Evolutionary conservation across 2,113 vertebrate species (phyloP), one percentile per base, ranked within the genome.

Genomic region (Conger conger): DNA sequence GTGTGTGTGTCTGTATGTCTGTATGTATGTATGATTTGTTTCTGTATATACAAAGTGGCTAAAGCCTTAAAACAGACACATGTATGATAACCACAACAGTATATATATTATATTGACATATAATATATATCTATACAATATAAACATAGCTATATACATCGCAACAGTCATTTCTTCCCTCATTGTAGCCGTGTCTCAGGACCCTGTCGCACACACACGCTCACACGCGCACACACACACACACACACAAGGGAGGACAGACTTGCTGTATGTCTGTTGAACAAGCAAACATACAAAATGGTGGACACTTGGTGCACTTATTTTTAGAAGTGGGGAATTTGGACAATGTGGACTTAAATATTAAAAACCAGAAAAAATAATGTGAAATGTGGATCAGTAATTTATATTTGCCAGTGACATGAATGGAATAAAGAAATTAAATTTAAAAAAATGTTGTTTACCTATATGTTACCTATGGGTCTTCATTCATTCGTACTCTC

Each of bases 341-440:
- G 83, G 89, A 90, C 85, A 88, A 93, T 89, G 84, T 85, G 83
- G 89, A 91, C 88, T 89, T 91, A 91, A 91, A 86, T 82, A 89
- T 88, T 40, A 79, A 38, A 91, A 92, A 91, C 88, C 86, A 91
- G 83, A 82, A 84, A 87, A 80, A 33, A 83, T 81, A 88, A 88
- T 90, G 79, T 88, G 53, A 84, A 88, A 88, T 85, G 88, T 92
- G 85, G 84, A 90, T 85, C 88, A 88, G 90, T 91, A 91, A 87
- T 95, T 95, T 94, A 89, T 95, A 91, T 93, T 93, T 93, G 89
- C 89, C 92, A 93, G 92, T 94, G 90, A 94, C 91, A 89, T 91
- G 90, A 45, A 84, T 85, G 83, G 83, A 89, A 86, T 80, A 91
- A 91, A 92, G 88, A 87, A 94, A 92, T 91, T 89, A 93, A 94